phyloP scores from a whole-genome alignment of 2,113 vertebrate species.

The Bothrops jararaca region DNA sequence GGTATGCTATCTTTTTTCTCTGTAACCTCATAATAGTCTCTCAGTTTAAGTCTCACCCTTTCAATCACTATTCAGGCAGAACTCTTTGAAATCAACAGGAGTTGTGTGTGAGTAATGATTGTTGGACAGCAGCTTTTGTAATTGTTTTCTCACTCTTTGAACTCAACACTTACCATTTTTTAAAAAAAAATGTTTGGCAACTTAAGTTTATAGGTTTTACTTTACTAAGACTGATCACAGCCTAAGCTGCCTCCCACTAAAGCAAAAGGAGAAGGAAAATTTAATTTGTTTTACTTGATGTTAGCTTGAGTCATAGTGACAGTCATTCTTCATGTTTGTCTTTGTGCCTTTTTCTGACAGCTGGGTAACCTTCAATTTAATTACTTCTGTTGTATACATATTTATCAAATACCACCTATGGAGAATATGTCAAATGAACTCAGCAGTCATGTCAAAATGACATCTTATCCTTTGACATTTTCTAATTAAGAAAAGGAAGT shows the following conservation, averaged over 20 bases:
- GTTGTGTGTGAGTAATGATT: constrained; percentile 17
- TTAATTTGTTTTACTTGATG: constrained; percentile 2
- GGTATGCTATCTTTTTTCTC: neutral
- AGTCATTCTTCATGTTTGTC: constrained; percentile 15
- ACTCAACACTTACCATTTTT: neutral
- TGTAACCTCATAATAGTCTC: neutral
- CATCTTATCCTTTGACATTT: neutral
- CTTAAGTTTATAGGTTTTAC: neutral
- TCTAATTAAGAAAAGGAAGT: constrained; percentile 9
- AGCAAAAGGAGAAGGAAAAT: neutral
- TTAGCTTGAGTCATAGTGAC: neutral
- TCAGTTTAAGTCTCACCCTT: neutral
- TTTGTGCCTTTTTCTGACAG: constrained; percentile 15
- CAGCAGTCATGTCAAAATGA: constrained; percentile 19
- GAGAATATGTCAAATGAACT: constrained; percentile 19
- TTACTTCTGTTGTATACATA: constrained; percentile 16
- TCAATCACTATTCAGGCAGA: constrained; percentile 2
- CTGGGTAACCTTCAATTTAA: constrained; percentile 22
- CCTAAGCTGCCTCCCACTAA: neutral
- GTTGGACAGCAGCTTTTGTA: neutral
- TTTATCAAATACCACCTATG: constrained; percentile 10
- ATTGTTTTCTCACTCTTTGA: constrained; percentile 16
- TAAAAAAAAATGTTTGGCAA: neutral
- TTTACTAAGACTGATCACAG: constrained; percentile 13
- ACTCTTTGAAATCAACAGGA: constrained; percentile 26